Percentiles rank a stretch among this genome's conserved stretches.
phyloP scores from a whole-genome alignment of 2,113 vertebrate genomes.

The Cavia aperea region DNA sequence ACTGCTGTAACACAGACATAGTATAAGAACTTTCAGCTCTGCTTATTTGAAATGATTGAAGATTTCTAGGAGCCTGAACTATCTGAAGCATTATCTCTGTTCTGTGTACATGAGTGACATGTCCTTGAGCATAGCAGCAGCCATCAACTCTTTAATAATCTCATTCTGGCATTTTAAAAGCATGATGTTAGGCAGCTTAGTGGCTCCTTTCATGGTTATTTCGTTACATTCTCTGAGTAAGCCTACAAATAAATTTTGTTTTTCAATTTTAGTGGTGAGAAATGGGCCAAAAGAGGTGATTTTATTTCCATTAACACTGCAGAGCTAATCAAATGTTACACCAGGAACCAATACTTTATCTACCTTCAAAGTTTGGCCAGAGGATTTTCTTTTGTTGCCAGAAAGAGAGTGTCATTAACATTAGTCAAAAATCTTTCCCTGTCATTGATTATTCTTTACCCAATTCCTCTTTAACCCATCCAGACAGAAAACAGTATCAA shows the following conservation, averaged over 20 bases:
- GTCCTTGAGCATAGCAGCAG: background rate
- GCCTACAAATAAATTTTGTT: background rate
- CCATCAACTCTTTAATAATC: background rate
- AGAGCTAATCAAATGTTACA: background rate
- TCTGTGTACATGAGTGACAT: background rate
- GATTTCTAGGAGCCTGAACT: background rate
- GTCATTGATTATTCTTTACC: background rate
- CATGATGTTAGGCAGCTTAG: background rate
- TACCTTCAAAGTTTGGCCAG: background rate
- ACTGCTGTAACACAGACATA: background rate
- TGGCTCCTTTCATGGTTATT: constrained; percentile 11
- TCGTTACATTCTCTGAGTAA: background rate
- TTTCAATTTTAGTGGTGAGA: constrained; percentile 14
- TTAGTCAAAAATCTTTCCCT: background rate
- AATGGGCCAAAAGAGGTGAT: background rate
- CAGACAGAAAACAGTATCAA: background rate
- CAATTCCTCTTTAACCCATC: background rate
- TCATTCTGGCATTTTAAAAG: constrained; percentile 17
- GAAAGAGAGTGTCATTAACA: background rate
- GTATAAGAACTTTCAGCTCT: background rate
- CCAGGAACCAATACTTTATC: background rate
- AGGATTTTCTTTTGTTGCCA: constrained; percentile 17
- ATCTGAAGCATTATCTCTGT: background rate
- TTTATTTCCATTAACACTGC: background rate
- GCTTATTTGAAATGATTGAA: background rate